phyloP scores from a whole-genome alignment of 1,140 invertebrate species.

The Arion vulgaris region DNA sequence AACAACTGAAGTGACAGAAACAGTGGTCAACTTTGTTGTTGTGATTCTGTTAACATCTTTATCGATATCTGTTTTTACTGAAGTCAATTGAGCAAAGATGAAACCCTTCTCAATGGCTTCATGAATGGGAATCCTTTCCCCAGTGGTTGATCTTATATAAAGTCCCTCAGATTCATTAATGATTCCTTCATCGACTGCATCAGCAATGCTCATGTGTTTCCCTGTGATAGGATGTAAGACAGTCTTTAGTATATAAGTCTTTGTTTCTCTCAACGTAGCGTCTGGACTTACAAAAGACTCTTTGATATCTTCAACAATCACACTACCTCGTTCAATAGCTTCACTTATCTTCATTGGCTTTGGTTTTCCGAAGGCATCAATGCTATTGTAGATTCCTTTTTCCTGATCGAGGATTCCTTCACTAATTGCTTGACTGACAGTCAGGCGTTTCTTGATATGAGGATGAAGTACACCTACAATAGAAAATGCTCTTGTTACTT shows the following conservation, averaged over 20 bases:
- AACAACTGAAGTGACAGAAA: conserved; percentile 84
- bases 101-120: conserved; percentile 81
- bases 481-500: conserved; percentile 69
- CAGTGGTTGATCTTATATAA: conserved; percentile 85
- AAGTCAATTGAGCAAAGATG: conserved; percentile 82
- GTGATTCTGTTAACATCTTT: conserved; percentile 65
- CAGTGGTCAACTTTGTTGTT: conserved; percentile 87
- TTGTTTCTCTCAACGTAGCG: conserved; percentile 64
- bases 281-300: conserved; percentile 41
- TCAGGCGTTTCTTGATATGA: conserved; percentile 84
- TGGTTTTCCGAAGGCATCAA: conserved; percentile 54
- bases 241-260: conserved; percentile 73
- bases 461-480: conserved; percentile 84
- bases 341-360: conserved; percentile 82
- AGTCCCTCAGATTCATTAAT: conserved; percentile 86
- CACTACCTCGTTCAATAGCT: conserved; percentile 79
- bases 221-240: conserved; percentile 79
- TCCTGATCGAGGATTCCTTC: conserved; percentile 88
- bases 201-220: conserved; percentile 80
- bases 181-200: conserved; percentile 85
- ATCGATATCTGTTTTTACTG: conserved; percentile 61
- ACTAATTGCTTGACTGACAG: conserved; percentile 87
- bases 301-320: conserved; percentile 63
- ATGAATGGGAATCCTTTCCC: conserved; percentile 83
- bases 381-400: conserved; percentile 76